Evolutionary conservation across 2,113 vertebrate species (phyloP).

Genomic region (Nansenia antarctica): DNA sequence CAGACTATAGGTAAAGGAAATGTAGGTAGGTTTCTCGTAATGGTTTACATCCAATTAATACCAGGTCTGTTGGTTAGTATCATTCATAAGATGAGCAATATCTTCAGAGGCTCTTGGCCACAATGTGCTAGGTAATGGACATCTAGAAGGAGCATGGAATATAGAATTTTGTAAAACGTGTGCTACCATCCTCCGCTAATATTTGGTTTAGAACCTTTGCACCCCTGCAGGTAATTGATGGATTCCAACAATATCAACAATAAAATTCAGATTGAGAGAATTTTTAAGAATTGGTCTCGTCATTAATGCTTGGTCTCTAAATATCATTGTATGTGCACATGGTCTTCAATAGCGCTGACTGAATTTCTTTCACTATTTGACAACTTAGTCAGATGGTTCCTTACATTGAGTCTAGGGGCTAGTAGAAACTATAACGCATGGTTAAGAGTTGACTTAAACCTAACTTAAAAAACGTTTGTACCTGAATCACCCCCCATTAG

Average conservation of each 20-base stretch:
- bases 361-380: no score
- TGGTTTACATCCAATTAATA: slow-evolving; percentile 26
- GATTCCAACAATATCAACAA: slow-evolving; percentile 52
- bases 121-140: not conserved
- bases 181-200: slow-evolving; percentile 34
- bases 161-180: slow-evolving; percentile 38
- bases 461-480: no score
- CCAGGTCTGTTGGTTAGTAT: slow-evolving; percentile 19
- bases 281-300: slow-evolving; percentile 7
- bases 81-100: slow-evolving; percentile 3
- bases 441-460: no score
- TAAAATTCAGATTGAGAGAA: slow-evolving; percentile 62
- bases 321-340: not conserved
- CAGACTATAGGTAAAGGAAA: slow-evolving; percentile 13
- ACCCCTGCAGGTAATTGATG: slow-evolving; percentile 57
- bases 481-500: no score
- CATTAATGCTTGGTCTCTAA: no score
- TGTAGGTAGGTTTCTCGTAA: slow-evolving; percentile 11
- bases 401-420: no score
- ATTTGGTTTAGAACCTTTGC: slow-evolving; percentile 52
- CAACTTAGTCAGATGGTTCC: no score
- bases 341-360: not conserved
- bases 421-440: no score
- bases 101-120: slow-evolving; percentile 9
- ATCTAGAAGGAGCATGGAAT: slow-evolving; percentile 15